Evolutionary conservation across 2,888 invertebrate species (phyloP).

Genomic region (Pseudanteris insignis): DNA sequence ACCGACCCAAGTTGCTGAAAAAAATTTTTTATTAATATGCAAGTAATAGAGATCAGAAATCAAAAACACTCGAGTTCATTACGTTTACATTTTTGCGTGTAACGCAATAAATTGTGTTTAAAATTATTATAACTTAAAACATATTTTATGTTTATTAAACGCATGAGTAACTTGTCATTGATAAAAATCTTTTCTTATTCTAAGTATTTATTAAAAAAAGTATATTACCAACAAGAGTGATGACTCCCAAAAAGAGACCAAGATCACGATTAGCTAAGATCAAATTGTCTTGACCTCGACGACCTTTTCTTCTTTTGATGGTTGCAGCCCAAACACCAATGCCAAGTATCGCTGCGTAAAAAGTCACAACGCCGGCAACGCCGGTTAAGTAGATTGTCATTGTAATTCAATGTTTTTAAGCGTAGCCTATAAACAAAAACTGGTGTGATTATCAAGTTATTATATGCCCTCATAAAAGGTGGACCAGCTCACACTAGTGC

Average conservation of each 20-base stretch:
- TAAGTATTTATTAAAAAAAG: not conserved
- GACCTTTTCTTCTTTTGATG: slow-evolving; percentile 67
- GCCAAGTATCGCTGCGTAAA: slow-evolving; percentile 73
- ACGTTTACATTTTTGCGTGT: too few relatives aligned
- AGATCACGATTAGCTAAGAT: slow-evolving; percentile 77
- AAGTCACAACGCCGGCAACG: slow-evolving; percentile 73
- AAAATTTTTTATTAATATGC: too few relatives aligned
- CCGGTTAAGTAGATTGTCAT: slow-evolving; percentile 70
- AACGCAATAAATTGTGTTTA: too few relatives aligned
- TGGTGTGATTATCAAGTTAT: too few relatives aligned
- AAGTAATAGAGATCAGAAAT: not conserved
- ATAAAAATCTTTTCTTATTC: not conserved
- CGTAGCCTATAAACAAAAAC: slow-evolving; percentile 22
- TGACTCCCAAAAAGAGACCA: slow-evolving; percentile 74
- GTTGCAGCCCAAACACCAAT: slow-evolving; percentile 73
- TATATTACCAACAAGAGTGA: slow-evolving; percentile 75
- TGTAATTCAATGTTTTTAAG: slow-evolving; percentile 14
- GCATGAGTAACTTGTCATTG: too few relatives aligned
- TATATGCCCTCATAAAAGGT: too few relatives aligned
- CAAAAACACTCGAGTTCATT: too few relatives aligned
- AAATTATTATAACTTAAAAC: too few relatives aligned
- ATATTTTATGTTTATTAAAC: too few relatives aligned
- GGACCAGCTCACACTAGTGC: too few relatives aligned
- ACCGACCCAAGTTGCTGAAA: slow-evolving; percentile 70
- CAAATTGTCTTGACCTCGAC: slow-evolving; percentile 71